Evolutionary conservation across 35 echinoderm and acorn worm species (phyloP), one percentile per base, ranked within the genome.

Genomic region (Heliocidaris erythrogramma): DNA sequence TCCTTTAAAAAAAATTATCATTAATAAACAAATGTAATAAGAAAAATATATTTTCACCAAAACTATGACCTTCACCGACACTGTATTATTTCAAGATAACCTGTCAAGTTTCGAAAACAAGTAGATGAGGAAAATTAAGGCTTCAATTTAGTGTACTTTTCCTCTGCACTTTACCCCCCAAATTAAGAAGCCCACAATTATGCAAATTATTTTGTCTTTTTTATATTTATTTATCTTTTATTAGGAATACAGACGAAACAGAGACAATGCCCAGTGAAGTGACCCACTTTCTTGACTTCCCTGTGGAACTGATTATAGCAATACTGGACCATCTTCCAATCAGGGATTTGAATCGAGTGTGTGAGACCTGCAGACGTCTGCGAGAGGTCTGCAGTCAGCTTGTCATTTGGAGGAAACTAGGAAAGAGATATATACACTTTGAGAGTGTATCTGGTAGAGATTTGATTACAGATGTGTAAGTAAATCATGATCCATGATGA

Each of bases 271-370:
- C 21, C 17, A 31, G 2, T 14, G 29, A 35, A 32, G 32, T 47
- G 21, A 47, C 50, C 91, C 27, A 49, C 91, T 59, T 92, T 30
- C 49, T 92, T 5, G 50, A 92, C 21, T 48, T 92, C 21, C 91
- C 91, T 5, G n/a, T n/a, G n/a, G 91, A 92, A 48, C 11, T 92
- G 13, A 59, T 92, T 27, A 59, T 59, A 32, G 31, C 49, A 0
- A n/a, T 92, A 30, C 91, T 92, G 50, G 91, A 92, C 48, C 30
- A 50, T 59, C 91, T 92, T 32, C 91, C 91, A 5, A 30, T 92
- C 47, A 13, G 29, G 48, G 91, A 92, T 1, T 92, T 92, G 91
- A 59, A 49, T 92, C 47, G 27, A 59, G 32, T 92, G n/a, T 49
- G 31, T 32, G 48, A 30, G 17, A 92, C 91, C 48, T 92, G 91